These are phyloP conservation scores for Dermolepida albohirtum DNA, from an alignment of 2,888 invertebrate species.

Conservation along the genomic window DNA sequence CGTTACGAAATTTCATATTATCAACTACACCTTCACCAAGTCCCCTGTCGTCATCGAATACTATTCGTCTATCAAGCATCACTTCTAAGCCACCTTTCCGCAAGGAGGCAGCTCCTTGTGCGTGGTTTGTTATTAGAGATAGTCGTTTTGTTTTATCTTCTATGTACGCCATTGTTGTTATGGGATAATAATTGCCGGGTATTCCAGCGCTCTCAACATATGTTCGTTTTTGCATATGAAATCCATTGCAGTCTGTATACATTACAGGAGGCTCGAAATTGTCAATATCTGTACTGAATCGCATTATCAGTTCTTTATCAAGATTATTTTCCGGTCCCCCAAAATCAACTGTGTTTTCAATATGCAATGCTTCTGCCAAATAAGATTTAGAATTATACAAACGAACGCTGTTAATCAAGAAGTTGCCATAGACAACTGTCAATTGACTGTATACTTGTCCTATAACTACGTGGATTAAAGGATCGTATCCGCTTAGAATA, in stretches of 20 bases:
- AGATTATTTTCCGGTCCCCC: background rate
- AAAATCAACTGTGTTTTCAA: conserved; percentile 30
- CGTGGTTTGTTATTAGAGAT: conserved; percentile 30
- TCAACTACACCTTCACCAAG: conserved; percentile 25
- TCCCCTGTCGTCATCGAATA: conserved; percentile 11
- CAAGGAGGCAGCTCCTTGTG: conserved; percentile 29
- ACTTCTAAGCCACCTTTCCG: conserved; percentile 13
- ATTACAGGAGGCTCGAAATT: conserved; percentile 16
- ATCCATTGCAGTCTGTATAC: conserved; percentile 31
- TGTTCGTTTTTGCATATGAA: conserved; percentile 33
- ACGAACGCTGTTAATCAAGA: conserved; percentile 17
- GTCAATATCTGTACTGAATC: conserved; percentile 26
- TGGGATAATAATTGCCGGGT: conserved; percentile 33
- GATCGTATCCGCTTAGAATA: background rate
- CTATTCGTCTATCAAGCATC: conserved; percentile 27
- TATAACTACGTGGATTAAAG: conserved; percentile 4
- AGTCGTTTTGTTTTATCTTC: conserved; percentile 19
- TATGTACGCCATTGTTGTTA: conserved; percentile 32
- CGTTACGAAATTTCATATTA: conserved; percentile 11
- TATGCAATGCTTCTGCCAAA: conserved; percentile 20
- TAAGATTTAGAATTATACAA: conserved; percentile 27
- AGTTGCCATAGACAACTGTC: conserved; percentile 9
- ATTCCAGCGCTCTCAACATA: conserved; percentile 2
- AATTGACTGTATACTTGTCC: conserved; percentile 32
- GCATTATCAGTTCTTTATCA: conserved; percentile 28